Conservation (phyloP, 37 sponge, comb jelly and placozoan species). For the Tethya wilhelma region DNA sequence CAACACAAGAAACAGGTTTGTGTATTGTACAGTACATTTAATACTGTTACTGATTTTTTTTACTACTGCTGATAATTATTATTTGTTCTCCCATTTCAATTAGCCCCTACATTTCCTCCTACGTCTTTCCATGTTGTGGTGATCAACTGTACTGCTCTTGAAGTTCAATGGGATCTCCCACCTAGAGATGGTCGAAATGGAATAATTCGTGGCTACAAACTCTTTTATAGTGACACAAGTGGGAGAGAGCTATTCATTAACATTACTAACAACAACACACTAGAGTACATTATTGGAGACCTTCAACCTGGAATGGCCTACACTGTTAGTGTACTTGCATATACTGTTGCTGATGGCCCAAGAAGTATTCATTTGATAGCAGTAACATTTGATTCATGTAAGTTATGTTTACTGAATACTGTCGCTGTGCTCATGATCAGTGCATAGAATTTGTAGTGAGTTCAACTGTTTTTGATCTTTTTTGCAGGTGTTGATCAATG, state of each 20-base stretch:
- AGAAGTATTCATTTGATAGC: slow-evolving; percentile 17
- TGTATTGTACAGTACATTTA: no score
- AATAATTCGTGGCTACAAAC: slow-evolving; percentile 20
- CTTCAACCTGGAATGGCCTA: slow-evolving; percentile 15
- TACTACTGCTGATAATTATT: no score
- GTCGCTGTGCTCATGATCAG: neutral
- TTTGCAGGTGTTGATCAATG: neutral
- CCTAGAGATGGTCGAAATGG: slow-evolving; percentile 10
- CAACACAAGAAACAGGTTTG: neutral
- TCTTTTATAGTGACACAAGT: neutral
- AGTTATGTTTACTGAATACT: neutral
- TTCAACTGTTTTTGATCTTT: neutral
- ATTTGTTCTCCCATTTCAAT: neutral
- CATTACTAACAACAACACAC: neutral
- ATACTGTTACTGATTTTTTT: no score
- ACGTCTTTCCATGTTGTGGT: slow-evolving; percentile 26
- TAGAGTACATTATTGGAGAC: slow-evolving; percentile 1
- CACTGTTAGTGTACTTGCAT: slow-evolving; percentile 24
- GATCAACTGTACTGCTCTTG: slow-evolving; percentile 33
- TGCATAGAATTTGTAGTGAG: no score
- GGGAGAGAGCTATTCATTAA: neutral
- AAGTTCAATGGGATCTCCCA: slow-evolving; percentile 26
- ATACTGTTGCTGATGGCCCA: slow-evolving; percentile 36
- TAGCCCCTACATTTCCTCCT: slow-evolving; percentile 37
- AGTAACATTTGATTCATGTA: neutral